These are phyloP conservation scores for Ditula angustiorana DNA, from an alignment of 2,888 invertebrate species.

Conservation along the genomic window DNA sequence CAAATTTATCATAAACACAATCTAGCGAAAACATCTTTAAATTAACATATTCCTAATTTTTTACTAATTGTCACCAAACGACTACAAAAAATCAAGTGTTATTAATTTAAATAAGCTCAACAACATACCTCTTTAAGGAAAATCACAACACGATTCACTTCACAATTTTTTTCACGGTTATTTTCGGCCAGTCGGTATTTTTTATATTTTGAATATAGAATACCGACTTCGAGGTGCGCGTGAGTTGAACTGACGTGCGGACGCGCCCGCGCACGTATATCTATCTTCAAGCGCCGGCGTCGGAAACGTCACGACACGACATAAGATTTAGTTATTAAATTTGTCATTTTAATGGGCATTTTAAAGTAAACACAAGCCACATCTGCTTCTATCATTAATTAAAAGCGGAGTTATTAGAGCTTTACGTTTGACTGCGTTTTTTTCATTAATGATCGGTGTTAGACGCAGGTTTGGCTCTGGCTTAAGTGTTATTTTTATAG, in stretches of 20 bases:
- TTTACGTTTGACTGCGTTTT: not conserved
- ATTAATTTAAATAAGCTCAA: not conserved
- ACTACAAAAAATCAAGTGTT: not conserved
- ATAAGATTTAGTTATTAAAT: not conserved
- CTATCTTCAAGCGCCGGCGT: not conserved
- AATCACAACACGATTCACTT: not conserved
- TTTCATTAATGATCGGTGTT: not conserved
- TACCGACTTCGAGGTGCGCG: slow-evolving; percentile 13
- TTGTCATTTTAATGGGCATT: not conserved
- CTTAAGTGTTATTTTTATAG: no score
- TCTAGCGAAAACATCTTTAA: not conserved
- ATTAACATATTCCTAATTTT: not conserved
- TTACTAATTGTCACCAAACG: not conserved
- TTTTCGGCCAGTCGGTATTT: not conserved
- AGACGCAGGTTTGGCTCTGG: not conserved
- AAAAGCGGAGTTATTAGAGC: not conserved
- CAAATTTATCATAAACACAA: not conserved
- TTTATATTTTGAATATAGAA: not conserved
- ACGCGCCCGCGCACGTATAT: not conserved
- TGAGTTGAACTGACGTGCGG: slow-evolving; percentile 1
- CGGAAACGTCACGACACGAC: not conserved
- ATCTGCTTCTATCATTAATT: not conserved
- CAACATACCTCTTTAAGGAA: not conserved
- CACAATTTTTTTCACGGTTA: not conserved
- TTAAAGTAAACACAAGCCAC: not conserved